Conservation (phyloP, 2,113 vertebrate genomes). For the Corapipo altera region DNA sequence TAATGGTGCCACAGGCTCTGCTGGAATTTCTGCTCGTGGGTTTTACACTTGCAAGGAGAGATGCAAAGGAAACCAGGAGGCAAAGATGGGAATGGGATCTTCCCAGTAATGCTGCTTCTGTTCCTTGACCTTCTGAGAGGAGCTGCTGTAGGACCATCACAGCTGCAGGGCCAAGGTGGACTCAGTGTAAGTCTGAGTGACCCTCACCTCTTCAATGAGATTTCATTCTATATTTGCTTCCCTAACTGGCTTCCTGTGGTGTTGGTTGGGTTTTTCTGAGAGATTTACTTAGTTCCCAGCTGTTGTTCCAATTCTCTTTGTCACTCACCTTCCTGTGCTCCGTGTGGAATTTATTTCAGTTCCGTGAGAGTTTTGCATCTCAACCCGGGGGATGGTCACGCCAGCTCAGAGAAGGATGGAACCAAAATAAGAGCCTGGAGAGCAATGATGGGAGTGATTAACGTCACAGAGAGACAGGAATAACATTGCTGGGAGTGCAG, state of each 20-base stretch:
- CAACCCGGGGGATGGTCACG: accelerated
- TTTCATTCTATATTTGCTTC: not conserved
- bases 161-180: accelerated
- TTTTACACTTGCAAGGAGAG: not conserved
- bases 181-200: not conserved
- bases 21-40: accelerated
- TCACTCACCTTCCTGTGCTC: not conserved
- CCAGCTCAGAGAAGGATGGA: not conserved
- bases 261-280: accelerated
- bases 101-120: not conserved
- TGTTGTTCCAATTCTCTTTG: not conserved
- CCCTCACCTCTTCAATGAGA: not conserved
- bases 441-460: not conserved
- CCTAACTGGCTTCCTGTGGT: not conserved
- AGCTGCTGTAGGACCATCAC: not conserved
- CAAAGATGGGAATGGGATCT: not conserved
- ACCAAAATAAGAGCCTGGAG: not conserved
- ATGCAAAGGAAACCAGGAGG: not conserved
- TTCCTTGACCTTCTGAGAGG: not conserved
- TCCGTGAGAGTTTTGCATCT: not conserved
- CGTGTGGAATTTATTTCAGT: not conserved
- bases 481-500: not conserved
- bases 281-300: not conserved
- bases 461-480: not conserved
- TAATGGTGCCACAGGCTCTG: accelerated